Percentiles rank a stretch among this genome's conserved stretches.
phyloP scores from a whole-genome alignment of 1,140 invertebrate species.

The Drosophila setifemur region DNA sequence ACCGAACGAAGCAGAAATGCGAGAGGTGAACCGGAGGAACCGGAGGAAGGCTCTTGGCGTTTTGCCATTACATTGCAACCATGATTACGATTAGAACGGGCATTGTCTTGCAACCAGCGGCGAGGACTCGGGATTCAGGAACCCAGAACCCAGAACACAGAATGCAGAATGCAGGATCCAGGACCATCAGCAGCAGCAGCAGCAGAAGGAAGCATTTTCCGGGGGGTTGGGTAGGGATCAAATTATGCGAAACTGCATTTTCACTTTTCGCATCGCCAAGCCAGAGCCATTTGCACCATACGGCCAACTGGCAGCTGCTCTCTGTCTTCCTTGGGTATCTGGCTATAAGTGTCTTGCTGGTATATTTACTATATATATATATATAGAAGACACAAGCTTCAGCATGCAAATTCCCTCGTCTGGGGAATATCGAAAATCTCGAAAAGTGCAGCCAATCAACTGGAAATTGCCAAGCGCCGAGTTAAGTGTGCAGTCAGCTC shows the following conservation, averaged over 20 bases:
- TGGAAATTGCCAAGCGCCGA: slow-evolving; percentile 69
- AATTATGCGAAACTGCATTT: slow-evolving; percentile 76
- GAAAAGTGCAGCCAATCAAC: slow-evolving; percentile 79
- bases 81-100: slow-evolving; percentile 62
- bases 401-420: slow-evolving; percentile 68
- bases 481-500: slow-evolving; percentile 56
- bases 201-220: neutral
- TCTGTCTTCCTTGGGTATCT: neutral
- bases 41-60: slow-evolving; percentile 37
- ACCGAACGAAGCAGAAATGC: slow-evolving; percentile 25
- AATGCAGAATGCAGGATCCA: too few species aligned
- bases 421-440: slow-evolving; percentile 72
- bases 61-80: slow-evolving; percentile 62
- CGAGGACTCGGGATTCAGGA: neutral
- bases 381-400: too few species aligned
- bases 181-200: slow-evolving; percentile 41
- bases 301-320: slow-evolving; percentile 33
- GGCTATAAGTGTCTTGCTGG: slow-evolving; percentile 25
- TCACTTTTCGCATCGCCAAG: slow-evolving; percentile 51
- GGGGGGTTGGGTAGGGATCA: slow-evolving; percentile 34
- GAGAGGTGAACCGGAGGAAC: slow-evolving; percentile 10
- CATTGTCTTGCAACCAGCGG: slow-evolving; percentile 53
- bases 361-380: too few species aligned
- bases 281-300: slow-evolving; percentile 55
- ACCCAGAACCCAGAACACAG: neutral